Percentiles rank a stretch among this genome's conserved stretches.
Evolutionary conservation across 2,888 invertebrate species (phyloP).

Genomic region (Macaria notata): DNA sequence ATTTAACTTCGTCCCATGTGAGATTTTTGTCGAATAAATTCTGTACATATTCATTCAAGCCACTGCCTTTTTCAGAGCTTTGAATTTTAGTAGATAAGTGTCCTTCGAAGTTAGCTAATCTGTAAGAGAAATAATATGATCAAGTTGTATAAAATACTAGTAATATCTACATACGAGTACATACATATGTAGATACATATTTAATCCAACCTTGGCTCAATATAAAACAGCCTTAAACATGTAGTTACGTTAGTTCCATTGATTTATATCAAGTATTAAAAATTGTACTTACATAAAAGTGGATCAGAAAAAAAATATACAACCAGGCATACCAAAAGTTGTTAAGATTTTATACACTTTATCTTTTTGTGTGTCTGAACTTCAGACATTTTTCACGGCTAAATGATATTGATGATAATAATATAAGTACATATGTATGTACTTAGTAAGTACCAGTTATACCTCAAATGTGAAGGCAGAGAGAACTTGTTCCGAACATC

Average conservation of each 20-base stretch:
- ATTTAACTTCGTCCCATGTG: slow-evolving; percentile 93
- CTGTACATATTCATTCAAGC: slow-evolving; percentile 89
- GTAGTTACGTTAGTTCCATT: no score
- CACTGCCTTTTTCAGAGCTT: slow-evolving; percentile 84
- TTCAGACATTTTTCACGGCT: no score
- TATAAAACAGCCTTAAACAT: background rate
- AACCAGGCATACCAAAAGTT: no score
- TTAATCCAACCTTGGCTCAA: background rate
- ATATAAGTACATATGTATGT: background rate
- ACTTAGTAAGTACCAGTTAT: slow-evolving; percentile 23
- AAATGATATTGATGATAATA: no score
- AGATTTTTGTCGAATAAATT: slow-evolving; percentile 90
- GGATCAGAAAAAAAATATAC: no score
- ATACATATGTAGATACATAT: background rate
- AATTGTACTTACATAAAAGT: no score
- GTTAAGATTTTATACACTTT: no score
- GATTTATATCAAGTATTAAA: no score
- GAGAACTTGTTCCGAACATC: slow-evolving; percentile 93
- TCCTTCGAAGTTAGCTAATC: slow-evolving; percentile 91
- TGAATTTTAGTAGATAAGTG: slow-evolving; percentile 70
- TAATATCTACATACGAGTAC: background rate
- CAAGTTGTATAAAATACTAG: background rate
- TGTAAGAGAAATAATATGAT: slow-evolving; percentile 50
- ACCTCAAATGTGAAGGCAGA: slow-evolving; percentile 90
- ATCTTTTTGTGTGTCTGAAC: no score